These are phyloP conservation scores for Erynnis tages DNA, from an alignment of 2,888 invertebrate genomes.

Conservation along the genomic window DNA sequence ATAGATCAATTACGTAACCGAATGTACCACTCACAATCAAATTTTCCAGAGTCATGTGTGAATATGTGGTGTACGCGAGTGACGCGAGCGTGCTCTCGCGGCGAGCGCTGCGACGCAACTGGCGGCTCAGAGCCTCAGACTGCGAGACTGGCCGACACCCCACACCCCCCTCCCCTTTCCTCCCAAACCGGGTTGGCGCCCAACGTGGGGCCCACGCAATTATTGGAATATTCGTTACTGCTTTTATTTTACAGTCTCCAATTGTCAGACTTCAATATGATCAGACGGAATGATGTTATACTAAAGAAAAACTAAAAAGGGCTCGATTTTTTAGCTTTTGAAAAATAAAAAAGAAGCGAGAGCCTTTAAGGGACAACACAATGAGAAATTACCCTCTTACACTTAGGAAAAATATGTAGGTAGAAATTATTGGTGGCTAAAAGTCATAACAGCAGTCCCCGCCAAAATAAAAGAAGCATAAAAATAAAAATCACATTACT, in stretches of 20 bases:
- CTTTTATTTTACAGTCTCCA: slow-evolving; percentile 15
- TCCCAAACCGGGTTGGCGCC: slow-evolving; percentile 58
- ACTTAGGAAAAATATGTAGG: too few relatives aligned
- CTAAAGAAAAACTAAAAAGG: too few relatives aligned
- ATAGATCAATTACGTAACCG: slow-evolving; percentile 56
- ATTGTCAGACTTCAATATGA: too few relatives aligned
- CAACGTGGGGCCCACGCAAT: slow-evolving; percentile 51
- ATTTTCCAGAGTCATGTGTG: slow-evolving; percentile 52
- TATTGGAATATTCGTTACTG: slow-evolving; percentile 19
- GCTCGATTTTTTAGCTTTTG: too few relatives aligned
- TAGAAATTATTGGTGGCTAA: too few relatives aligned
- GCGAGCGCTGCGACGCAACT: slow-evolving; percentile 72
- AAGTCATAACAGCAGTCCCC: too few relatives aligned
- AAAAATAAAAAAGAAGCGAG: too few relatives aligned
- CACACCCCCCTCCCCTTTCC: slow-evolving; percentile 29
- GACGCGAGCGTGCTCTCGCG: slow-evolving; percentile 53
- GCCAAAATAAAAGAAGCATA: too few relatives aligned
- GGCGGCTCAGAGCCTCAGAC: slow-evolving; percentile 37
- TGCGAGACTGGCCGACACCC: slow-evolving; percentile 44
- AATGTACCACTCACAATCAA: slow-evolving; percentile 59
- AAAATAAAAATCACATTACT: too few relatives aligned
- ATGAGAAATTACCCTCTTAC: too few relatives aligned
- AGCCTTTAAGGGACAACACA: too few relatives aligned
- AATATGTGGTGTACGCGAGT: slow-evolving; percentile 44
- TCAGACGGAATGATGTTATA: too few relatives aligned